phyloP scores from a whole-genome alignment of 2,113 vertebrate genomes.

The Ahaetulla prasina region DNA sequence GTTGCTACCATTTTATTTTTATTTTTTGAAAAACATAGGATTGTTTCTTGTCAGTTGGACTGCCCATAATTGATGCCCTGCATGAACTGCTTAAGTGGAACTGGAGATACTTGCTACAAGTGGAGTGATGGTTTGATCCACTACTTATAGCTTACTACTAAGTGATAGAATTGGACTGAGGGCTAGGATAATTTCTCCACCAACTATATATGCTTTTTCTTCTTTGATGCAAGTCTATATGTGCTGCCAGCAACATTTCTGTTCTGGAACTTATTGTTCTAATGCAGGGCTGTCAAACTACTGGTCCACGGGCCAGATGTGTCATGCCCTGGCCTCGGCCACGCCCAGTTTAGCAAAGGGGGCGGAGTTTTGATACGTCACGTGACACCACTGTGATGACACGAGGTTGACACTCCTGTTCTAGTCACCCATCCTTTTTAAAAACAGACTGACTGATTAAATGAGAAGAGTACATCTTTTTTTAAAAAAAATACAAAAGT shows the following conservation, averaged over 20 bases:
- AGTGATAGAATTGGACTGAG: not conserved
- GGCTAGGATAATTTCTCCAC: not conserved
- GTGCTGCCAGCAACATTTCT: not conserved
- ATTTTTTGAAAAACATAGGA: too few species aligned
- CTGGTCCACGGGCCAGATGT: too few species aligned
- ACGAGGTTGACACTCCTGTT: too few species aligned
- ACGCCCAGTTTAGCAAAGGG: too few species aligned
- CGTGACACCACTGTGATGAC: too few species aligned
- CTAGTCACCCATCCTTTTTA: not conserved
- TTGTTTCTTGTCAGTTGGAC: not conserved
- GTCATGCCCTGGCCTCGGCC: too few species aligned
- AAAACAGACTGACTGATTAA: not conserved
- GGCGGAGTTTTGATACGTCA: too few species aligned
- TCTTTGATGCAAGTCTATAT: not conserved
- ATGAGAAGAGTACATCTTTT: not conserved
- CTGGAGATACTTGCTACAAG: not conserved
- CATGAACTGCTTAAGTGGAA: not conserved
- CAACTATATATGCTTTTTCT: not conserved
- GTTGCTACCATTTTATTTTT: not conserved
- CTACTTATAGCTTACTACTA: not conserved
- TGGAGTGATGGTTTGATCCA: not conserved
- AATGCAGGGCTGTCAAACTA: too few species aligned
- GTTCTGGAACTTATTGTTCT: not conserved
- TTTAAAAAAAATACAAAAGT: not conserved
- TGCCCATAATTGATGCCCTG: not conserved